A percentile compares a stretch with the other conserved stretches of the same genome.
phyloP scores from a whole-genome alignment of 2,797 vertebrate genomes.

The Melanotaenia parkinsoni region DNA sequence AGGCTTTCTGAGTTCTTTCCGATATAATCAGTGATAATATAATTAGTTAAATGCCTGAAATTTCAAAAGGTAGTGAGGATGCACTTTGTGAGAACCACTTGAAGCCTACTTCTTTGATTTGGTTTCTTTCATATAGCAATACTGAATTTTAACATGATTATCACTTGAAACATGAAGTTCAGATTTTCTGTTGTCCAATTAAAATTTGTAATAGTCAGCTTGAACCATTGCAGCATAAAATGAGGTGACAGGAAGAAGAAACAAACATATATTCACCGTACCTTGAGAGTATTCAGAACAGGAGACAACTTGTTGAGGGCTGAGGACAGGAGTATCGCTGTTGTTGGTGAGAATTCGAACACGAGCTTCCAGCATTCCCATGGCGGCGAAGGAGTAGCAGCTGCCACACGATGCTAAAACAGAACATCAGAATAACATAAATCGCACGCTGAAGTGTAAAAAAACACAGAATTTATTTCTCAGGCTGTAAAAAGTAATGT shows the following conservation, averaged over 20 bases:
- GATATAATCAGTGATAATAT: slow-evolving; percentile 5
- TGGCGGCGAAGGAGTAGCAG: slow-evolving; percentile 93
- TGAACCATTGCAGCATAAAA: not conserved
- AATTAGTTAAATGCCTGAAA: not conserved
- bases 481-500: not conserved
- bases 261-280: slow-evolving; percentile 44
- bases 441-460: not conserved
- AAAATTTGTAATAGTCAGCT: not conserved
- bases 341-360: slow-evolving; percentile 92
- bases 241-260: not conserved
- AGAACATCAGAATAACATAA: not conserved
- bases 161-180: not conserved
- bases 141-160: not conserved
- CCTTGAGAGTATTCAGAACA: slow-evolving; percentile 97
- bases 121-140: not conserved
- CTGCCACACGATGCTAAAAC: slow-evolving; percentile 88
- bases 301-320: slow-evolving; percentile 95
- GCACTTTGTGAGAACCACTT: not conserved
- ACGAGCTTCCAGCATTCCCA: slow-evolving; percentile 96
- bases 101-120: not conserved
- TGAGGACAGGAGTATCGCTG: slow-evolving; percentile 86
- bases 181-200: not conserved
- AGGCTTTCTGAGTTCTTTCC: not conserved
- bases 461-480: not conserved
- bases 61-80: slow-evolving; percentile 2